These are phyloP conservation scores for Callosobruchus maculatus DNA, from an alignment of 2,888 invertebrate species.

Conservation along the genomic window DNA sequence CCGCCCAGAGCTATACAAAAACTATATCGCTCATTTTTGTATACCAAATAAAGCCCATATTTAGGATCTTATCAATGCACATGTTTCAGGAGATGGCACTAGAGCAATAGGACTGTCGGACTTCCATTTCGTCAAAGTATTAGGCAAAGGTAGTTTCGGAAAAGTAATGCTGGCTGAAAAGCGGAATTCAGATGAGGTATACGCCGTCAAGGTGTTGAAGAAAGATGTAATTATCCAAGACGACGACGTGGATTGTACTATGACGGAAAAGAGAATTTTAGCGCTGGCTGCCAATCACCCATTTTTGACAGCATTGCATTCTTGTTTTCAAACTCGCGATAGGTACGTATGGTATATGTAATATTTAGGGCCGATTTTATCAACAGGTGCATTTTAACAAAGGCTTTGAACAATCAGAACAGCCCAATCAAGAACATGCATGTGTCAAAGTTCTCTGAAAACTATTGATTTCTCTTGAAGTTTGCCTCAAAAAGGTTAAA, in stretches of 20 bases:
- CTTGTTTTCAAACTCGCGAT: constrained; percentile 92
- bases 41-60: too few relatives aligned
- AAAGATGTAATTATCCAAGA: constrained; percentile 98
- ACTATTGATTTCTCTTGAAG: too few relatives aligned
- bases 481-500: too few relatives aligned
- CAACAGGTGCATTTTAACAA: too few relatives aligned
- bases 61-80: too few relatives aligned
- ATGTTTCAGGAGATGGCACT: constrained; percentile 21
- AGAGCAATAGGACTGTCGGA: constrained; percentile 73
- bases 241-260: constrained; percentile 98
- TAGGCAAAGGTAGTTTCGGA: constrained; percentile 98
- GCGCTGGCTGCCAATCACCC: constrained; percentile 97
- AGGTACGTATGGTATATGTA: background rate
- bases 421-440: too few relatives aligned
- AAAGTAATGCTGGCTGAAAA: constrained; percentile 98
- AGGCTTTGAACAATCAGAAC: too few relatives aligned
- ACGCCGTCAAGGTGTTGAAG: constrained; percentile 86
- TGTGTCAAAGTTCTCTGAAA: too few relatives aligned
- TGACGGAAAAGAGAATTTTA: constrained; percentile 96
- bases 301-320: constrained; percentile 94
- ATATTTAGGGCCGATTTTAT: too few relatives aligned
- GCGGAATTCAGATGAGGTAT: constrained; percentile 88
- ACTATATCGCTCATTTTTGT: too few relatives aligned
- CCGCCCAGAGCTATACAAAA: too few relatives aligned
- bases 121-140: constrained; percentile 96